Evolutionary conservation across 1,140 invertebrate species (phyloP), one percentile per base, ranked within the genome.

Genomic region (Aphis gossypii): DNA sequence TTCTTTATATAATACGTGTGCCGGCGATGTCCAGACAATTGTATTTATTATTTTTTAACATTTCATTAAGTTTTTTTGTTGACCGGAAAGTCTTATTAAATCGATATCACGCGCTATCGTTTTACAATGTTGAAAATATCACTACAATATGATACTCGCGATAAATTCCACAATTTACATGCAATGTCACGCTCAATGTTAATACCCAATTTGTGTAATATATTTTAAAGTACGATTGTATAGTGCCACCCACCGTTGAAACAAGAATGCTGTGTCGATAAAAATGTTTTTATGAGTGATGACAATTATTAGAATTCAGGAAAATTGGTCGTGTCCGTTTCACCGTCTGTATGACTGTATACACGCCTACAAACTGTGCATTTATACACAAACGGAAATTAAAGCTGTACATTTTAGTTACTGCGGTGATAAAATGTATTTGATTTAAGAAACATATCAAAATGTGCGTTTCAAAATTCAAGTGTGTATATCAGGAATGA

Each of bases 11-110:
- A 68, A 68, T 68, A 30, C 60, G 30, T 68, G 60, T 14, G 11
- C 60, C 30, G 30, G 30, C 60, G 60, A 68, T 68, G 60, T 68
- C n/a, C 60, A 68, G 60, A 68, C 60, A 68, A 68, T 68, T 68
- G 60, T 68, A n/a, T 68, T 68, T 68, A n/a, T 68, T 60, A n/a
- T 68, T 60, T 68, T 68, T 68, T n/a, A 68, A 68, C 60, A 68
- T 68, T 68, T 68, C 60, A 68, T 68, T 68, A 68, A 68, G 30
- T 68, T 68, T 68, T 51, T 68, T 60, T 68, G n/a, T 68, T 11
- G 60, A 68, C 60, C 25, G 30, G 25, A 68, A 30, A 30, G 11
- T 11, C 60, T 30, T 68, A n/a, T n/a, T 30, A 68, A 68, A 68
- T 68, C 60, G 30, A 68, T 68, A n/a, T 68, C 30, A 68, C 30